phyloP scores from a whole-genome alignment of 2,113 vertebrate genomes.

The Entelurus aequoreus region DNA sequence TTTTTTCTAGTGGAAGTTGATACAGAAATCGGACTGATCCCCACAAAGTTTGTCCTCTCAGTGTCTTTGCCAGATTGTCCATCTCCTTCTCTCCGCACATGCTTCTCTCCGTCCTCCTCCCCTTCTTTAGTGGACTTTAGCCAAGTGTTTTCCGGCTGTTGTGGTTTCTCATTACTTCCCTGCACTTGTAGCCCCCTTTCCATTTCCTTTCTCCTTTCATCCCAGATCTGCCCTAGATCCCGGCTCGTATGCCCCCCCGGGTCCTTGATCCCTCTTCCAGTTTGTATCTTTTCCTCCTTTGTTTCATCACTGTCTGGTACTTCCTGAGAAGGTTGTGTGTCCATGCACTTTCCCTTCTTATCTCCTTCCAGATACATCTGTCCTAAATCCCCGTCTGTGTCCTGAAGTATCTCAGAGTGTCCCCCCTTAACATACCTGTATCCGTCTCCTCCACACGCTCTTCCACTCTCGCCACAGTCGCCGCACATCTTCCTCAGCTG shows the following conservation, averaged over 20 bases:
- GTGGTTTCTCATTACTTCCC: constrained; percentile 43
- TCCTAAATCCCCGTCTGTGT: constrained; percentile 15
- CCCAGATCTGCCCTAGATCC: constrained; percentile 17
- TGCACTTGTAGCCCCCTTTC: constrained; percentile 34
- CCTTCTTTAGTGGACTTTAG: constrained; percentile 31
- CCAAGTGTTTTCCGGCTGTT: constrained; percentile 33
- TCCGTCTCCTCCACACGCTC: constrained; percentile 32
- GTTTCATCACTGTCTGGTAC: constrained; percentile 17
- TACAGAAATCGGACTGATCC: constrained; percentile 27
- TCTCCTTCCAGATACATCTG: constrained; percentile 61
- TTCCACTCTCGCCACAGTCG: constrained; percentile 46
- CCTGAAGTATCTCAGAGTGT: constrained; percentile 15
- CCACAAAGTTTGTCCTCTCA: constrained; percentile 47
- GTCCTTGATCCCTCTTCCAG: constrained; percentile 34
- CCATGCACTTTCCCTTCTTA: constrained; percentile 16
- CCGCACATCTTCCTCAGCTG: constrained; percentile 55
- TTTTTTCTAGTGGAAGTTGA: constrained; percentile 4
- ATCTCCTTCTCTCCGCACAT: constrained; percentile 11
- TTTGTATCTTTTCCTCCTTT: constrained; percentile 28
- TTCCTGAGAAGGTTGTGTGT: constrained; percentile 17
- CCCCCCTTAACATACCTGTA: constrained; percentile 43
- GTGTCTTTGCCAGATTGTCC: constrained; percentile 20
- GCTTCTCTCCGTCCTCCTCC: constrained; percentile 27
- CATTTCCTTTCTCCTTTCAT: constrained; percentile 38
- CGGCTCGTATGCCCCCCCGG: constrained; percentile 35